Evolutionary conservation across 1,140 invertebrate genomes (phyloP).

Genomic region (Drosophila santomea): DNA sequence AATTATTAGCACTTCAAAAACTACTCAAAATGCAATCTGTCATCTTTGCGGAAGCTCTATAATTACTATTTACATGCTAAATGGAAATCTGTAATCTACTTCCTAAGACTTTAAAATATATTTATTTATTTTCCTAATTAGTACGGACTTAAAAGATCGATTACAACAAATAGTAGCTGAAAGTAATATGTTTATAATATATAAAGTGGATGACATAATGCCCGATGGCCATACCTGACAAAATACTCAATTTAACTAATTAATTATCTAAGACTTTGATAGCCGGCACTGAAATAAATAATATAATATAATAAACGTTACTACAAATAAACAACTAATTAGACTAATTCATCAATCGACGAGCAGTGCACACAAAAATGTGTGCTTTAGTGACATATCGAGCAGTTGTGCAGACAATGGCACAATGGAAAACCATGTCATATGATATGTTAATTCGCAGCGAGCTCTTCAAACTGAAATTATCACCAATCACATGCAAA

Average conservation of each 20-base stretch:
- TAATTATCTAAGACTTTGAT: conserved; percentile 32
- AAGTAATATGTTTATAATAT: conserved; percentile 25
- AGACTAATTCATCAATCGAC: conserved; percentile 30
- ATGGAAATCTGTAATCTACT: conserved; percentile 6
- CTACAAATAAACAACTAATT: conserved; percentile 45
- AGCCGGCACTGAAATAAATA: conserved; percentile 24
- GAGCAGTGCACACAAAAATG: not conserved
- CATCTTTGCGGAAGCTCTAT: conserved; percentile 2
- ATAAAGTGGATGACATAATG: conserved; percentile 14
- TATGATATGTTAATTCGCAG: conserved; percentile 53
- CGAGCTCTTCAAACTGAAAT: conserved; percentile 55
- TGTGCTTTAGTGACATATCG: conserved; percentile 4
- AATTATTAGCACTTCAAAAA: conserved; percentile 2
- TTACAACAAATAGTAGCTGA: conserved; percentile 27
- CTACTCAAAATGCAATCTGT: conserved; percentile 22
- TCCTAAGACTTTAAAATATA: conserved; percentile 9
- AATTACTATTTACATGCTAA: conserved; percentile 21
- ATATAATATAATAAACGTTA: conserved; percentile 39
- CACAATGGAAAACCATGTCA: conserved; percentile 47
- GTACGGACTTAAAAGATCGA: conserved; percentile 1
- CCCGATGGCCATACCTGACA: conserved; percentile 38
- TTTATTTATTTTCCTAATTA: conserved; percentile 15
- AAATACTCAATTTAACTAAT: conserved; percentile 25
- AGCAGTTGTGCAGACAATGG: conserved; percentile 10
- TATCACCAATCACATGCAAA: conserved; percentile 62